Evolutionary conservation across 2,797 vertebrate genomes (phyloP).

Genomic region (Myotis planiceps): DNA sequence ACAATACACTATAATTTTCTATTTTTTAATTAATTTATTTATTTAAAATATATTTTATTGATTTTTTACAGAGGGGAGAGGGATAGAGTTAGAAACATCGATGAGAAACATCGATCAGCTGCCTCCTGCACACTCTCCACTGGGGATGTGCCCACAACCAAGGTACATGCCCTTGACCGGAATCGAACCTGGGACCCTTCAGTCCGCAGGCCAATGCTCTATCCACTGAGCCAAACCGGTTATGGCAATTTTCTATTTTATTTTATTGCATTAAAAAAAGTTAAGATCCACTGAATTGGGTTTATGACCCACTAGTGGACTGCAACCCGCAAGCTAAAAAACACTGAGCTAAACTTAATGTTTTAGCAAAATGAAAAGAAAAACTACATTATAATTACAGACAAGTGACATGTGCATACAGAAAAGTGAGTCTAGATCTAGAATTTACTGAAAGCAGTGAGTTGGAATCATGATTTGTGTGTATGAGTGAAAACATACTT

Average conservation of each 20-base stretch:
- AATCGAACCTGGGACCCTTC: no score
- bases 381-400: background rate
- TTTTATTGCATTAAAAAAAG: background rate
- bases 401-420: background rate
- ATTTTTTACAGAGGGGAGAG: no score
- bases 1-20: background rate
- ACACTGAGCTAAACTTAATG: background rate
- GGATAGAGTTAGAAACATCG: no score
- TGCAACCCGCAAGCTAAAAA: background rate
- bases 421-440: background rate
- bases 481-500: background rate
- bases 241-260: background rate
- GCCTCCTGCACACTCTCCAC: no score
- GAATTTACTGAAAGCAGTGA: background rate
- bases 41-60: no score
- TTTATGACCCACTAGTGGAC: background rate
- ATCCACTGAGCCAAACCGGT: no score
- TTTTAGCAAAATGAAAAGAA: conserved; percentile 6
- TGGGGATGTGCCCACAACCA: no score
- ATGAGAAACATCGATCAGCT: no score
- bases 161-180: no score
- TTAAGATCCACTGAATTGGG: background rate
- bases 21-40: no score
- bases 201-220: no score
- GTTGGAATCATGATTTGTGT: background rate